Evolutionary conservation across 2,113 vertebrate genomes (phyloP), one percentile per base, ranked within the genome.

Genomic region (Heterocephalus glaber): DNA sequence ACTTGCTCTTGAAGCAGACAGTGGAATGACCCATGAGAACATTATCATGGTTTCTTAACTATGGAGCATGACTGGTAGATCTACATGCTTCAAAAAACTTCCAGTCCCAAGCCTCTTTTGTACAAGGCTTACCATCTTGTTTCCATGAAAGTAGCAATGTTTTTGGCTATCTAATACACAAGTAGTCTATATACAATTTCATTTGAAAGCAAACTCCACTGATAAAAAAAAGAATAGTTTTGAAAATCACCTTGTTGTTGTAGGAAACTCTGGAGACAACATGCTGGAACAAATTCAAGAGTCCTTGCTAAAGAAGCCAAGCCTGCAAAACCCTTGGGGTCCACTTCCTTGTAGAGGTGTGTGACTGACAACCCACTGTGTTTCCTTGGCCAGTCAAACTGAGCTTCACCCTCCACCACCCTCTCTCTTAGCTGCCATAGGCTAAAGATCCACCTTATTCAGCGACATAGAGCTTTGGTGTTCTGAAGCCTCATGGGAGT

Each of bases 141-240:
- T 47, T 79, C 85, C 88, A 54, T 4, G 8, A 79, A 91, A 96
- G 49, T 1, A 80, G 47, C 54, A 61, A 52, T n/a, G 33, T 20
- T 26, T 89, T 60, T 68, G 12, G 49, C 49, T 74, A 80, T 38
- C 93, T 70, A 87, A 81, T 41, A 79, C 28, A 58, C 2, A 20
- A 47, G 26, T 44, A 4, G 63, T 90, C 83, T 68, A 58, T 8
- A 2, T n/a, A 82, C n/a, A 79, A 58, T 89, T 95, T 72, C 80
- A 86, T 86, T 74, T 89, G 72, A 94, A 96, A 93, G 30, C 79
- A 83, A 96, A 94, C 7, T 89, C 49, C 66, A 30, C 14, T 44
- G 41, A 60, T 35, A 10, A 22, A 77, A 90, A 81, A 94, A 70
- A 52, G 3, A 1, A 16, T 19, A 41, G 81, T 88, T 93, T 96